These are phyloP conservation scores for Argentina silus DNA, from an alignment of 2,797 vertebrate genomes.

Conservation along the genomic window DNA sequence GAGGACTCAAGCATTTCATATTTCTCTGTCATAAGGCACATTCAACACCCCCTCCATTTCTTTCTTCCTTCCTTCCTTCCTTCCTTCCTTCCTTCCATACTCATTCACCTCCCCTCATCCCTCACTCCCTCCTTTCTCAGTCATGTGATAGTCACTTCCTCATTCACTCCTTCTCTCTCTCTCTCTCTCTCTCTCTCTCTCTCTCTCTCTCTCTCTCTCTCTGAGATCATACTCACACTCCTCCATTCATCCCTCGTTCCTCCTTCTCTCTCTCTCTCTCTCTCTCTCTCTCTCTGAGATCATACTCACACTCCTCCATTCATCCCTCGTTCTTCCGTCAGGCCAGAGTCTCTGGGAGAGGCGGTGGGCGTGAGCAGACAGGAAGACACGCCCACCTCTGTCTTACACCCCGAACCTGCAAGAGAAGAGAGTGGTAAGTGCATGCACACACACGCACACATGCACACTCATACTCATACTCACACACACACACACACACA, in stretches of 20 bases:
- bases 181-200: not conserved
- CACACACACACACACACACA: conserved; percentile 3
- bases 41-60: not conserved
- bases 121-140: not conserved
- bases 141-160: not conserved
- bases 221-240: conserved; percentile 67
- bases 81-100: conserved; percentile 36
- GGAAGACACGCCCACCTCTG: conserved; percentile 73
- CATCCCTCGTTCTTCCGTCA: conserved; percentile 70
- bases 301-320: conserved; percentile 73
- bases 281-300: not conserved
- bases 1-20: too few species aligned
- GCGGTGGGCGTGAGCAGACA: conserved; percentile 81
- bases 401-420: conserved; percentile 61
- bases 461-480: not conserved
- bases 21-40: too few species aligned
- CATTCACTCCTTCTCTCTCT: not conserved
- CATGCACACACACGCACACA: not conserved
- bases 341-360: conserved; percentile 69
- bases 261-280: not conserved
- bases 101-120: conserved; percentile 61
- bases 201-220: not conserved
- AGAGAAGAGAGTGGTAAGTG: not conserved
- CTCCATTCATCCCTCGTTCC: conserved; percentile 58
- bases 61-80: not conserved